phyloP scores from a whole-genome alignment of 2,113 vertebrate genomes.

The Oncorhynchus clarkii region DNA sequence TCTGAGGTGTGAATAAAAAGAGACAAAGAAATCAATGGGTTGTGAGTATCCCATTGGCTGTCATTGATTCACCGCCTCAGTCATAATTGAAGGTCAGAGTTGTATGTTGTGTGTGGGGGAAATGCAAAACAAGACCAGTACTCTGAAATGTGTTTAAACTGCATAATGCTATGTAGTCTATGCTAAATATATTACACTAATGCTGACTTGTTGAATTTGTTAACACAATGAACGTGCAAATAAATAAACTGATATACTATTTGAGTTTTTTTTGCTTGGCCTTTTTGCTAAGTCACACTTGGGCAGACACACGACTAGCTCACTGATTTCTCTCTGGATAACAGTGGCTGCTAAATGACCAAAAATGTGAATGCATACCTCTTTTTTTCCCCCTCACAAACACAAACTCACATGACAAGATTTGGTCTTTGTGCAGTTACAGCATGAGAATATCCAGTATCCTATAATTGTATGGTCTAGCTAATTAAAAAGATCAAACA shows the following conservation, averaged over 20 bases:
- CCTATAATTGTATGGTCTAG: too few species aligned
- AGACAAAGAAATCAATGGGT: neutral
- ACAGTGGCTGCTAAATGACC: too few species aligned
- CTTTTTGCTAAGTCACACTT: neutral
- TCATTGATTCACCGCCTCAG: neutral
- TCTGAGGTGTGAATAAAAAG: too few species aligned
- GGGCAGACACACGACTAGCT: too few species aligned
- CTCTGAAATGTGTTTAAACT: slow-evolving; percentile 66
- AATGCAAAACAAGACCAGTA: slow-evolving; percentile 43
- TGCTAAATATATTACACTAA: slow-evolving; percentile 76
- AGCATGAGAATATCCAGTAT: too few species aligned
- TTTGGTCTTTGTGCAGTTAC: too few species aligned
- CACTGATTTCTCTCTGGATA: too few species aligned
- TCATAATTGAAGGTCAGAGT: neutral
- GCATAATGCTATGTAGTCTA: slow-evolving; percentile 72
- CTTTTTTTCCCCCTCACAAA: too few species aligned
- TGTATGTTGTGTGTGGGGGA: slow-evolving; percentile 31
- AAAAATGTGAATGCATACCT: too few species aligned
- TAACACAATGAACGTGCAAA: slow-evolving; percentile 77
- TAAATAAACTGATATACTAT: slow-evolving; percentile 78
- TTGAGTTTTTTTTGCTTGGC: neutral
- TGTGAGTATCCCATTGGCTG: neutral
- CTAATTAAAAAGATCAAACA: too few species aligned
- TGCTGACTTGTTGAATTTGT: slow-evolving; percentile 80
- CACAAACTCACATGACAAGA: too few species aligned